Evolutionary conservation across 2,113 vertebrate genomes (phyloP).

Genomic region (Crotophaga sulcirostris): DNA sequence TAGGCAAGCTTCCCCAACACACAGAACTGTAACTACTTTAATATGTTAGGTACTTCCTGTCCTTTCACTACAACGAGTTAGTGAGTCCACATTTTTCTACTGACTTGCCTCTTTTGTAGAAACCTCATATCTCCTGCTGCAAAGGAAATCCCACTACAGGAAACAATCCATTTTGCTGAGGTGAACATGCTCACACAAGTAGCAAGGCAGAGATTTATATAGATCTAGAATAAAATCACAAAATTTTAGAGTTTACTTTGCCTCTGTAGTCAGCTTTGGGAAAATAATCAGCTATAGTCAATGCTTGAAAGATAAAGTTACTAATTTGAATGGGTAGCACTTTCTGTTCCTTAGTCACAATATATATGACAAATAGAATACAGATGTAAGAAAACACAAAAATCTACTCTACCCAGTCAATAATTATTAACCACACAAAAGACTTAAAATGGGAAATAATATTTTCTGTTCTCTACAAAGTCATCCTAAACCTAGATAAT

Average conservation of each 20-base stretch:
- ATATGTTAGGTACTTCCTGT: neutral
- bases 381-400: slow-evolving; percentile 44
- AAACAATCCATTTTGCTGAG: slow-evolving; percentile 12
- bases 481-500: neutral
- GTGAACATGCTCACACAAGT: slow-evolving; percentile 23
- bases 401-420: slow-evolving; percentile 47
- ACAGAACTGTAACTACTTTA: neutral
- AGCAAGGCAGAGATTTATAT: slow-evolving; percentile 16
- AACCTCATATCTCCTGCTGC: neutral
- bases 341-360: slow-evolving; percentile 59
- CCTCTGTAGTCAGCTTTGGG: slow-evolving; percentile 11
- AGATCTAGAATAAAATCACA: slow-evolving; percentile 1
- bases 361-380: slow-evolving; percentile 59
- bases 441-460: slow-evolving; percentile 27
- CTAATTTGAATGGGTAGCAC: slow-evolving; percentile 41
- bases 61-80: neutral
- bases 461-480: slow-evolving; percentile 35
- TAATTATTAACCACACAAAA: slow-evolving; percentile 68
- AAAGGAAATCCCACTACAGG: neutral
- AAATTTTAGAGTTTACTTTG: slow-evolving; percentile 31
- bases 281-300: neutral
- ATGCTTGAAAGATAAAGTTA: slow-evolving; percentile 26
- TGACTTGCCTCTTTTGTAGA: neutral
- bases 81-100: neutral
- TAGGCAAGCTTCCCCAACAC: neutral